Evolutionary conservation across 2,888 invertebrate species (phyloP).

Genomic region (Stomorhina lunata): DNA sequence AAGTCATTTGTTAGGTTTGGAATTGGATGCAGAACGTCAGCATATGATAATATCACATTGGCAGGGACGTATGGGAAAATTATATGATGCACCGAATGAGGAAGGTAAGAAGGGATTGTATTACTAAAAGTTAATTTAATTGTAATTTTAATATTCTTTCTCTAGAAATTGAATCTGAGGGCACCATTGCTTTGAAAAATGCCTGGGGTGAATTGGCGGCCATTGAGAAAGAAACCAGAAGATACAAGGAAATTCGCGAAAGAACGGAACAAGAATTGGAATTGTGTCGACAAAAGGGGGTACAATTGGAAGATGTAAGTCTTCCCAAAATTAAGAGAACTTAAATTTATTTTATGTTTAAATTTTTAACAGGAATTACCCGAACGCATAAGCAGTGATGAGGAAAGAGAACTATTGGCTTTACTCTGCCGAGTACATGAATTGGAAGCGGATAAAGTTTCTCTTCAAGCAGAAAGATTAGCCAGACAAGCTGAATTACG

Average conservation of each 20-base stretch:
- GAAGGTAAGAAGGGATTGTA: slow-evolving; percentile 72
- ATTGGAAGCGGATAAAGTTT: slow-evolving; percentile 93
- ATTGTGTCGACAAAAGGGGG: slow-evolving; percentile 88
- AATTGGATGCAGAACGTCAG: slow-evolving; percentile 93
- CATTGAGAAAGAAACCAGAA: slow-evolving; percentile 91
- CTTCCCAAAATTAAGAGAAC: not conserved
- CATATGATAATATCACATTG: slow-evolving; percentile 92
- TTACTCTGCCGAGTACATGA: slow-evolving; percentile 95
- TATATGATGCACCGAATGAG: slow-evolving; percentile 77
- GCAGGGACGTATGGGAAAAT: slow-evolving; percentile 90
- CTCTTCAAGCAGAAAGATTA: slow-evolving; percentile 92
- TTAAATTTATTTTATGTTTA: not conserved
- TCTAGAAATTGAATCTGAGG: slow-evolving; percentile 78
- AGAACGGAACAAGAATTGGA: slow-evolving; percentile 91
- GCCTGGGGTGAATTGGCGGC: slow-evolving; percentile 92
- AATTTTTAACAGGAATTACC: slow-evolving; percentile 85
- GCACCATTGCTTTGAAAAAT: slow-evolving; percentile 83
- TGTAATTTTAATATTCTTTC: not conserved
- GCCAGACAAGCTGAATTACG: slow-evolving; percentile 93
- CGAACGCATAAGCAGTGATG: slow-evolving; percentile 90
- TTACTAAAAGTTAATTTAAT: not conserved
- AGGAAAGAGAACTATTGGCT: slow-evolving; percentile 91
- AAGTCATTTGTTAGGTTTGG: slow-evolving; percentile 91
- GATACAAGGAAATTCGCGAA: slow-evolving; percentile 87
- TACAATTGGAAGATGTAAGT: slow-evolving; percentile 90